Conservation (phyloP, 1,140 invertebrate genomes). For the Meloidogyne floridensis region DNA sequence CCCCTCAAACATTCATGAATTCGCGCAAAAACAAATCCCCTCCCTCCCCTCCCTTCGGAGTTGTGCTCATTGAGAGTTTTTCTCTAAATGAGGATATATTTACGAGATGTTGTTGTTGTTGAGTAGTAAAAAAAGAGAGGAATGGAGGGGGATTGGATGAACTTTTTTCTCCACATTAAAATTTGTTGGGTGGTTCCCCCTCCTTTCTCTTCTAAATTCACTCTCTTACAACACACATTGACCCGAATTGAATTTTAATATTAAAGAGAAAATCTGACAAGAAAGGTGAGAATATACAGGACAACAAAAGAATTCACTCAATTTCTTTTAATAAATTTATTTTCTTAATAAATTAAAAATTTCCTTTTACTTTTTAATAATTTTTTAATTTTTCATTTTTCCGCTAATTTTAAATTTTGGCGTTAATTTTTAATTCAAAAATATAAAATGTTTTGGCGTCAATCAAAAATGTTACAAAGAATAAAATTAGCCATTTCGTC, state of each 20-base stretch:
- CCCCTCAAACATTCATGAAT: not conserved
- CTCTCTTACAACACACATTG: not conserved
- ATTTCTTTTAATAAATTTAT: not conserved
- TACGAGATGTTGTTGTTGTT: not conserved
- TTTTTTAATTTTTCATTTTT: not conserved
- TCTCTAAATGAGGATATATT: not conserved
- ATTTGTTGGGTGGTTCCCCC: not conserved
- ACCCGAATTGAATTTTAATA: not conserved
- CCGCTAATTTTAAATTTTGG: not conserved
- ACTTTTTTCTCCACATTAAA: constrained; percentile 3
- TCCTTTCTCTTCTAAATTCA: not conserved
- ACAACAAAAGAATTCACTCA: not conserved
- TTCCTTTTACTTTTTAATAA: not conserved
- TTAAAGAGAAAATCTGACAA: no score
- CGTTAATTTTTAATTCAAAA: not conserved
- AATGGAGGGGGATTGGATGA: not conserved
- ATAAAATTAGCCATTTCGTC: not conserved
- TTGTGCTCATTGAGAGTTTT: not conserved
- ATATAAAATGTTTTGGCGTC: not conserved
- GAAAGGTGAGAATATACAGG: no score
- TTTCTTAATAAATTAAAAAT: not conserved
- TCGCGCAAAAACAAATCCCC: constrained; percentile 1
- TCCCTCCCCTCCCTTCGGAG: no score
- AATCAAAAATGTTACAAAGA: no score
- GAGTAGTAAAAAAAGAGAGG: no score